Conservation (phyloP, 2,113 vertebrate species). For the Larimichthys polyactis region DNA sequence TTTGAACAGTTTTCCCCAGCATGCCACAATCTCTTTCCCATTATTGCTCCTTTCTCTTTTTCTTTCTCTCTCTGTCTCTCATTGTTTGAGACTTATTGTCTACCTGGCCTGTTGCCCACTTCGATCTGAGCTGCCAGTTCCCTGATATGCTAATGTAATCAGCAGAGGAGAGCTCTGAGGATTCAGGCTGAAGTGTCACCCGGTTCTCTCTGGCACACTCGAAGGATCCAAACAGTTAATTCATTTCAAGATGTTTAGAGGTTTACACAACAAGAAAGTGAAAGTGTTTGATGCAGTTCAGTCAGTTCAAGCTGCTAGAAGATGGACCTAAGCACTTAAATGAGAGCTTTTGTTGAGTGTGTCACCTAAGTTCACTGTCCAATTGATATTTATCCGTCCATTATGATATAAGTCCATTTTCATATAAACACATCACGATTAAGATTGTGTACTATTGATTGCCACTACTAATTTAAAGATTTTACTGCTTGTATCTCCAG, state of each 20-base stretch:
- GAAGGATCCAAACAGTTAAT: background rate
- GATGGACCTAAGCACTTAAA: background rate
- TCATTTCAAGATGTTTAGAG: background rate
- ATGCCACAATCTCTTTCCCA: background rate
- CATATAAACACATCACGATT: background rate
- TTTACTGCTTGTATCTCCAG: background rate
- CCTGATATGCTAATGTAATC: slow-evolving; percentile 41
- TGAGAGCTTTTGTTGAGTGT: background rate
- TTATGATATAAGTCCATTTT: slow-evolving; percentile 18
- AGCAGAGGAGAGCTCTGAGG: slow-evolving; percentile 4
- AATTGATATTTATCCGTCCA: background rate
- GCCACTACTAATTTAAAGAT: background rate
- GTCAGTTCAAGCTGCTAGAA: background rate
- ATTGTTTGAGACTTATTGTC: background rate
- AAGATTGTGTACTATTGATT: background rate
- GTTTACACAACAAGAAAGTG: background rate
- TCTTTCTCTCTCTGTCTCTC: background rate
- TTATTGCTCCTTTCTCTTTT: background rate
- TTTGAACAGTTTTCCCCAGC: background rate
- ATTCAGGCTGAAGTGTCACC: background rate
- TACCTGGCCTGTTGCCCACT: background rate
- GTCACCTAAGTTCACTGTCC: background rate
- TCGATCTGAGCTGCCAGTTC: background rate
- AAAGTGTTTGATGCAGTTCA: background rate
- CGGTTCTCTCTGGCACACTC: background rate